Evolutionary conservation across 2,888 invertebrate species (phyloP).

Genomic region (Saturnia japonica): DNA sequence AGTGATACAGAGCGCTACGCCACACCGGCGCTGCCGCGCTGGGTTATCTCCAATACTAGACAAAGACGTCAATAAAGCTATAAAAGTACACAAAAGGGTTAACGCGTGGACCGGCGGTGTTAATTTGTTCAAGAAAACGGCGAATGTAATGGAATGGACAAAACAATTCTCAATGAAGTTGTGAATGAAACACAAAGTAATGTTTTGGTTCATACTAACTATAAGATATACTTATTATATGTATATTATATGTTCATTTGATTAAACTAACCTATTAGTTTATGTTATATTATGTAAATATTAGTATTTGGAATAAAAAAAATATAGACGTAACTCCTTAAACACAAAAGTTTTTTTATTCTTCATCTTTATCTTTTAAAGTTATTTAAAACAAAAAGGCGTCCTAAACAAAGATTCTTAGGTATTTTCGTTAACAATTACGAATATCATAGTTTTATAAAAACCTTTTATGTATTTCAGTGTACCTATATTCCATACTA

Average conservation of each 20-base stretch:
- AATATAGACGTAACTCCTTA: background rate
- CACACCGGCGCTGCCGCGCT: slow-evolving; percentile 44
- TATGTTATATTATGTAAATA: background rate
- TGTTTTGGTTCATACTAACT: background rate
- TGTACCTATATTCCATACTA: background rate
- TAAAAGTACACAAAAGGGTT: slow-evolving; percentile 71
- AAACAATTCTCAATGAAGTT: slow-evolving; percentile 33
- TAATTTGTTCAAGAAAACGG: slow-evolving; percentile 70
- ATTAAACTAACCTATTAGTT: background rate
- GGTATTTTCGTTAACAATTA: background rate
- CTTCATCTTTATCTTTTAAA: too few species aligned
- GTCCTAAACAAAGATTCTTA: background rate
- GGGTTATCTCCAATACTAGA: slow-evolving; percentile 32
- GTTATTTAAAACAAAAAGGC: background rate
- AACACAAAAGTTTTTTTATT: too few species aligned
- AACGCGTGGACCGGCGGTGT: slow-evolving; percentile 67
- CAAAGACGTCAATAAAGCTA: slow-evolving; percentile 59
- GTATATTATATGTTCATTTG: background rate
- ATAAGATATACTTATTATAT: background rate
- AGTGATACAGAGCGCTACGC: slow-evolving; percentile 24
- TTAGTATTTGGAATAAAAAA: background rate
- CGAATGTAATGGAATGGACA: slow-evolving; percentile 34
- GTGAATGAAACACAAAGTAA: slow-evolving; percentile 32
- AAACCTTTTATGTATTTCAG: slow-evolving; percentile 5
- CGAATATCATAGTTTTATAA: slow-evolving; percentile 1